Evolutionary conservation across 2,113 vertebrate species (phyloP), one percentile per base, ranked within the genome.

Genomic region (Chamaetylas fuelleborni): DNA sequence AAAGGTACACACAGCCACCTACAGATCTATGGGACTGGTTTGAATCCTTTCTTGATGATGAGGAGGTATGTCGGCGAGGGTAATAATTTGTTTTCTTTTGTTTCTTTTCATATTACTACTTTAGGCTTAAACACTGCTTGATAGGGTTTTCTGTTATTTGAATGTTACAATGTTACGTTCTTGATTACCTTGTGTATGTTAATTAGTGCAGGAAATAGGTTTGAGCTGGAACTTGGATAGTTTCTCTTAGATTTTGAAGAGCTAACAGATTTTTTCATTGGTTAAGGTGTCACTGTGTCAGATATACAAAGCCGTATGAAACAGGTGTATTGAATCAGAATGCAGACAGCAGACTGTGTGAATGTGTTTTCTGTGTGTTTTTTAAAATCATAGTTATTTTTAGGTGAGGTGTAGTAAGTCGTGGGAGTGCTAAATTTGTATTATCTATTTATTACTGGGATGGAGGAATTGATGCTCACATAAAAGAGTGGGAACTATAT

Each of bases 31-130:
- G 99, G 97, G 99, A 99, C 92, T 99, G 99, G 99, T 99, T 99
- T 98, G 99, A 99, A 95, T 98, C 98, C 88, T 99, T 99, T 97
- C 98, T 99, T 98, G 99, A 99, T 99, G 99, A 99, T 98, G 99
- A 99, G 98, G 99, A 99, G 99, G 99, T 99, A 99, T 99, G 99
- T 99, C 99, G 86, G 54, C 97, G 93, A 99, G 99, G 99, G 99
- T 99, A 99, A 99, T 99, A 98, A 98, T 98, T 99, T 94, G 56
- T 98, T 98, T 98, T 97, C 81, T 97, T 97, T 96, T 94, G 94
- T 96, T 98, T 91, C 97, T 97, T 94, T 97, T 86, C 85, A 60
- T 92, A 42, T 42, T 86, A 65, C 83, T 77, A 14, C 83, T 50
- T 81, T 33, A 93, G 28, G 8, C 34, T 91, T 89, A 82, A 66